These are phyloP conservation scores for Cyrtorhinus lividipennis DNA, from an alignment of 1,140 invertebrate genomes.

Conservation along the genomic window DNA sequence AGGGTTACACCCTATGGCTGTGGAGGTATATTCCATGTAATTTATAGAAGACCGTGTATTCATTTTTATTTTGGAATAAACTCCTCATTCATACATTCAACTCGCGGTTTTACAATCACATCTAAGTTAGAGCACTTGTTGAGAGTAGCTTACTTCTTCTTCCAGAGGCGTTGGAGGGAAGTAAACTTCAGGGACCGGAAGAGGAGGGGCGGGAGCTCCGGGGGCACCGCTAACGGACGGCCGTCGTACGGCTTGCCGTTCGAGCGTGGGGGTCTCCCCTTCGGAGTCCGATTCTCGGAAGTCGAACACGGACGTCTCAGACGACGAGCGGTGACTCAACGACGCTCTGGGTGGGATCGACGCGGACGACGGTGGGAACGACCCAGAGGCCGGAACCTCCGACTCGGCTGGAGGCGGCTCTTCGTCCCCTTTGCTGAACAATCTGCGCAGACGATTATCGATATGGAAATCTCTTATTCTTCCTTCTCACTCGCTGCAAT, in stretches of 20 bases:
- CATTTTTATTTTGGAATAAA: no score
- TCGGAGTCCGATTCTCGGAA: constrained; percentile 44
- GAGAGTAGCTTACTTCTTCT: constrained; percentile 28
- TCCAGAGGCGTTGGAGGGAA: constrained; percentile 26
- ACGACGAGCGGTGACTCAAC: constrained; percentile 39
- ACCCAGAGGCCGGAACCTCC: constrained; percentile 2
- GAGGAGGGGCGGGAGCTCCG: constrained; percentile 28
- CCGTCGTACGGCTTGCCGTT: constrained; percentile 31
- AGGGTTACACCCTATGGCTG: no score
- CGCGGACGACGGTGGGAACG: neutral
- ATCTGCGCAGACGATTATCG: no score
- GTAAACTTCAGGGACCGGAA: neutral
- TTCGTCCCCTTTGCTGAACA: constrained; percentile 4
- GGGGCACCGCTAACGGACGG: constrained; percentile 39
- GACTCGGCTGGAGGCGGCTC: neutral
- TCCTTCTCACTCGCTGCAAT: no score
- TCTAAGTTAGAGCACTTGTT: no score
- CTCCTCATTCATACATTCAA: no score
- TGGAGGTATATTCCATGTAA: no score
- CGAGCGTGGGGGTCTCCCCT: constrained; percentile 40
- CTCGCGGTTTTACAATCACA: no score
- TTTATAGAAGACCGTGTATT: no score
- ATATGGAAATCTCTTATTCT: no score
- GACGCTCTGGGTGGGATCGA: constrained; percentile 14
- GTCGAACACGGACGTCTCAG: constrained; percentile 47